Evolutionary conservation across 1,140 invertebrate genomes (phyloP).

Genomic region (Popillia japonica): DNA sequence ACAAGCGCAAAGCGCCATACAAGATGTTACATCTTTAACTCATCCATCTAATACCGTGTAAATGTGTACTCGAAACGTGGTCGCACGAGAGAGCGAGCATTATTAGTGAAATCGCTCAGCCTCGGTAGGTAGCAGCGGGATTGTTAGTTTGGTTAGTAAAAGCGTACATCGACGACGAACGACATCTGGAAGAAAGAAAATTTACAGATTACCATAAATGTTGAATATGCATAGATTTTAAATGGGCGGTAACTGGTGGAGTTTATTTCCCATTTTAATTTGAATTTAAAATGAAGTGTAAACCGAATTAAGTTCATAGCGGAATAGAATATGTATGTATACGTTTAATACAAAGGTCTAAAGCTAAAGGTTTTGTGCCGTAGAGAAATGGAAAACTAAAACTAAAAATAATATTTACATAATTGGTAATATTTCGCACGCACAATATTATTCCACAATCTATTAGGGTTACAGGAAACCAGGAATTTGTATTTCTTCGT

Average conservation of each 20-base stretch:
- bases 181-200: neutral
- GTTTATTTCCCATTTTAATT: conserved; percentile 16
- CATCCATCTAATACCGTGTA: neutral
- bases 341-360: neutral
- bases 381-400: neutral
- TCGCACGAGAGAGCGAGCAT: neutral
- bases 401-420: neutral
- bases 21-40: neutral
- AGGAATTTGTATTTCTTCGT: no score
- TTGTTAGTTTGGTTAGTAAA: conserved; percentile 28
- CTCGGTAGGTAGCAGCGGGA: neutral
- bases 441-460: neutral
- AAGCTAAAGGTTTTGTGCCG: neutral
- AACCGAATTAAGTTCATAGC: conserved; percentile 20
- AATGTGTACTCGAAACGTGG: neutral
- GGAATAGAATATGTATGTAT: conserved; percentile 20
- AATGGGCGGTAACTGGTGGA: neutral
- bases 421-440: neutral
- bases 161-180: neutral
- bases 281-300: conserved; percentile 21
- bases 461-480: neutral
- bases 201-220: conserved; percentile 22
- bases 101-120: neutral
- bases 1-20: conserved; percentile 18
- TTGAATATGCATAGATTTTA: conserved; percentile 15